phyloP scores from a whole-genome alignment of 1,140 invertebrate genomes.

The Venturia canescens region DNA sequence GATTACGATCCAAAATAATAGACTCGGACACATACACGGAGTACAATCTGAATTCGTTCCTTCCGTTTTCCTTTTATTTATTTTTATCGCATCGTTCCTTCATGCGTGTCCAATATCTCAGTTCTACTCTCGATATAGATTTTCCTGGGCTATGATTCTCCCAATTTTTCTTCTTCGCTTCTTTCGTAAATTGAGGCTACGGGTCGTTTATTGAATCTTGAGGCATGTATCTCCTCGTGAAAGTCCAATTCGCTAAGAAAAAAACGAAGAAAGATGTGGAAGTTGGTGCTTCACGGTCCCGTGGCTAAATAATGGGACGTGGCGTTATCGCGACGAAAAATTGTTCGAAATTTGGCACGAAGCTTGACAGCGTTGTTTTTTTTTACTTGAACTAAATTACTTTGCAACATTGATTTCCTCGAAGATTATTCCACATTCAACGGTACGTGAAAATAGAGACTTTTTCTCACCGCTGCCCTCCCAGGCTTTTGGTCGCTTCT shows the following conservation, averaged over 20 bases:
- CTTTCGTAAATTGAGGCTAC: slow-evolving; percentile 52
- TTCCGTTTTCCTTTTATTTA: slow-evolving; percentile 36
- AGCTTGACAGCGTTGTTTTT: no score
- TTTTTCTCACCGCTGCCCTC: no score
- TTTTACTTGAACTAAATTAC: no score
- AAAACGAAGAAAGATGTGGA: not conserved
- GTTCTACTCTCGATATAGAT: not conserved
- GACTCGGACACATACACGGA: not conserved
- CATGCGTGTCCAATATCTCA: not conserved
- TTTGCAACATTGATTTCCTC: no score
- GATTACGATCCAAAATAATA: not conserved
- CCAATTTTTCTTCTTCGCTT: slow-evolving; percentile 2
- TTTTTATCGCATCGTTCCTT: slow-evolving; percentile 19
- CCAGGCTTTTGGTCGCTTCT: no score
- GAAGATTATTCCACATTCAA: no score
- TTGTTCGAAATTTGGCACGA: not conserved
- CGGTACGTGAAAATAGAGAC: no score
- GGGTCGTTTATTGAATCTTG: slow-evolving; percentile 53
- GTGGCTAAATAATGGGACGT: slow-evolving; percentile 6
- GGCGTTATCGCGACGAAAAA: not conserved
- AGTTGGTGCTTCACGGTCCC: not conserved
- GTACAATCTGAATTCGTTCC: not conserved
- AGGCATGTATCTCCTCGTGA: slow-evolving; percentile 38
- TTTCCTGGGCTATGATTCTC: slow-evolving; percentile 16
- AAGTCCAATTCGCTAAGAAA: not conserved